phyloP scores from a whole-genome alignment of 2,113 vertebrate genomes.

The Euleptes europaea region DNA sequence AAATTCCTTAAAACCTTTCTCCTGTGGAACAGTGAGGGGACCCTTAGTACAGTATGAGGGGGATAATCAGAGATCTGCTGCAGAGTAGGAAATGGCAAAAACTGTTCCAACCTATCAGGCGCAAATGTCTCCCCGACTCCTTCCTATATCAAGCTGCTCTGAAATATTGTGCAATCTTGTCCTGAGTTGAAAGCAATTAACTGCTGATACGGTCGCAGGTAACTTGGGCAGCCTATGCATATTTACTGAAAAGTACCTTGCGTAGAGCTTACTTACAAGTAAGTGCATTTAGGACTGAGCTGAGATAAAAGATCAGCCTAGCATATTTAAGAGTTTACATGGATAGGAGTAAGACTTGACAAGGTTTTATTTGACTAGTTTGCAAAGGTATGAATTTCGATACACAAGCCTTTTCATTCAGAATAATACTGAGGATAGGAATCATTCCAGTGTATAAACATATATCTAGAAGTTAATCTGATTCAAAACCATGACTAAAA shows the following conservation, averaged over 20 bases:
- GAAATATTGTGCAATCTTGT: not conserved
- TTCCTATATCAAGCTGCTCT: not conserved
- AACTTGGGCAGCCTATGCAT: not conserved
- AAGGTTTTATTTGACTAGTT: not conserved
- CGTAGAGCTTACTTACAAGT: not conserved
- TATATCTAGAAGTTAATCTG: not conserved
- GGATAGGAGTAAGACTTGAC: not conserved
- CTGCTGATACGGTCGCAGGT: not conserved
- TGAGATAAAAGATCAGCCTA: not conserved
- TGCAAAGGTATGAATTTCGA: not conserved
- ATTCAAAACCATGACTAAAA: not conserved
- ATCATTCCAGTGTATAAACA: not conserved
- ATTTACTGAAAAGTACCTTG: not conserved
- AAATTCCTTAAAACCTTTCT: no score
- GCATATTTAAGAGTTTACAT: not conserved
- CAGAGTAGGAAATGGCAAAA: no score
- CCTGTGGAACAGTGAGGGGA: no score
- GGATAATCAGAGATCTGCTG: no score
- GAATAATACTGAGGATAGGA: not conserved
- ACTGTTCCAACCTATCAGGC: not conserved
- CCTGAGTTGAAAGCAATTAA: not conserved
- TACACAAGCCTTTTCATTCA: rapidly evolving
- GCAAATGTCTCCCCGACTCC: not conserved
- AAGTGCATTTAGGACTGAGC: no score
- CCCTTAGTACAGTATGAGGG: no score